These are phyloP conservation scores for Pterostichus madidus DNA, from an alignment of 2,888 invertebrate genomes.

Conservation along the genomic window DNA sequence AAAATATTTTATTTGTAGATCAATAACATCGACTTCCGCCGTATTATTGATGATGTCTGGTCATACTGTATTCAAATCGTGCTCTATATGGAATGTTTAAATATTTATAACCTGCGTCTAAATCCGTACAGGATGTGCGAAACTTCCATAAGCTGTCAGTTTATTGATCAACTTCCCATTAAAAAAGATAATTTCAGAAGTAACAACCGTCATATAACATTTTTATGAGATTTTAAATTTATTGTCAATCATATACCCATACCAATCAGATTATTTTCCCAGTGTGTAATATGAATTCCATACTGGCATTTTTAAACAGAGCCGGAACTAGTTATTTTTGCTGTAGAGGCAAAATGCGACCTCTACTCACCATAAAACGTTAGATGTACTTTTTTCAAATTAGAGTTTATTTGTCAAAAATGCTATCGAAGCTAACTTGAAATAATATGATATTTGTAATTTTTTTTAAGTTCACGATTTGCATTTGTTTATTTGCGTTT, in stretches of 20 bases:
- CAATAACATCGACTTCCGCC: conserved; percentile 28
- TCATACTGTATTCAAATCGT: conserved; percentile 15
- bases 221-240: conserved; percentile 25
- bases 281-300: too few relatives aligned
- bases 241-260: background rate
- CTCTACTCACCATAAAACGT: background rate
- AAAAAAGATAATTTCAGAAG: conserved; percentile 24
- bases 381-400: too few relatives aligned
- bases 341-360: too few relatives aligned
- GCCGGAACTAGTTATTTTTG: too few relatives aligned
- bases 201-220: background rate
- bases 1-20: conserved; percentile 37
- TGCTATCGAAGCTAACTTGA: too few relatives aligned
- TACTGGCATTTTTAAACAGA: too few relatives aligned
- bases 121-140: conserved; percentile 22
- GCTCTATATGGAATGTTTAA: conserved; percentile 36
- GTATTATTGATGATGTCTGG: conserved; percentile 25
- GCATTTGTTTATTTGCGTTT: too few relatives aligned
- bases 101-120: conserved; percentile 38
- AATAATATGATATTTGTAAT: too few relatives aligned
- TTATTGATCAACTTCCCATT: conserved; percentile 31
- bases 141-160: conserved; percentile 5
- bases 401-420: too few relatives aligned
- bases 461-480: too few relatives aligned
- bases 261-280: too few relatives aligned